Evolutionary conservation across 2,113 vertebrate genomes (phyloP).

Genomic region (Heterochromis multidens): DNA sequence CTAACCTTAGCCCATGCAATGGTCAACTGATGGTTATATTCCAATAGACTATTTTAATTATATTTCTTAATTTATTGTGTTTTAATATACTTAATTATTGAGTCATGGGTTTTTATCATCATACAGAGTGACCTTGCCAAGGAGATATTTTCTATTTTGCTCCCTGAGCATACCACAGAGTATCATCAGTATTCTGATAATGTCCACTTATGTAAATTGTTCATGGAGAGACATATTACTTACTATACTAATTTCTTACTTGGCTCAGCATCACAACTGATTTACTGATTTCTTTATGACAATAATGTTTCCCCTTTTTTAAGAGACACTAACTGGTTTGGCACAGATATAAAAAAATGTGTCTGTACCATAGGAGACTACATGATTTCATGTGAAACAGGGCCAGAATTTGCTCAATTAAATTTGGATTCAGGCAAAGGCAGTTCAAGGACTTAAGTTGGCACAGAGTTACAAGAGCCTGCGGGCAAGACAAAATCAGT

Average conservation of each 20-base stretch:
- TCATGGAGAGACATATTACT: not conserved
- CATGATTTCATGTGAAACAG: constrained; percentile 18
- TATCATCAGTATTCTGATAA: constrained; percentile 46
- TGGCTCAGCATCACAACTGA: not conserved
- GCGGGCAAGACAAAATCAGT: constrained; percentile 4
- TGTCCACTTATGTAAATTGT: constrained; percentile 27
- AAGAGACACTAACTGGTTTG: constrained; percentile 15
- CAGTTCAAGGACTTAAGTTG: constrained; percentile 45
- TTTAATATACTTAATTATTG: constrained; percentile 57
- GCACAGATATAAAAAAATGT: not conserved
- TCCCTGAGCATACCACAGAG: constrained; percentile 13
- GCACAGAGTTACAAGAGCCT: constrained; percentile 28
- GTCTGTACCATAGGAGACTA: not conserved
- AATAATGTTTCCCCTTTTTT: not conserved
- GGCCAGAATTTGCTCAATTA: constrained; percentile 35
- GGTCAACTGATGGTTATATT: constrained; percentile 45
- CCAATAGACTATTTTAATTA: constrained; percentile 46
- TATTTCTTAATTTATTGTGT: constrained; percentile 53
- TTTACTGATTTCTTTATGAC: not conserved
- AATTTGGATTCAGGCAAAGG: constrained; percentile 35
- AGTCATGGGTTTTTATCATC: constrained; percentile 44
- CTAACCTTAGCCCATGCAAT: constrained; percentile 46
- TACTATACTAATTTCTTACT: not conserved
- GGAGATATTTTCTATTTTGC: constrained; percentile 32
- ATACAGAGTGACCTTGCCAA: constrained; percentile 43